Conservation (phyloP, 2,797 vertebrate species). For the Iguana delicatissima region DNA sequence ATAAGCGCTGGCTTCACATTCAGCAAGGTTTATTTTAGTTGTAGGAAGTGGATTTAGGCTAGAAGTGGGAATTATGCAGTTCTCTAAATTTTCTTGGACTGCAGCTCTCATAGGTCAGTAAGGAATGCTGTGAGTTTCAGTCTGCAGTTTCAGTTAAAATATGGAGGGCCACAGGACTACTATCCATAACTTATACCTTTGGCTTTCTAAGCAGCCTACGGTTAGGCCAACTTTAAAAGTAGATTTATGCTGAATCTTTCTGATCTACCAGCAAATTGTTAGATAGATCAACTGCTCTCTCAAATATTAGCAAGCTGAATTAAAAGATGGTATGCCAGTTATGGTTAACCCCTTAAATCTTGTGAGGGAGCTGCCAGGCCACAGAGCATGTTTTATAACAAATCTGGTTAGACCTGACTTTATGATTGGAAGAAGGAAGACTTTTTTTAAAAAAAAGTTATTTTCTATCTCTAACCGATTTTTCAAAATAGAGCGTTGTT, state of each 20-base stretch:
- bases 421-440: background rate
- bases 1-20: too few species aligned
- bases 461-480: background rate
- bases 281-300: background rate
- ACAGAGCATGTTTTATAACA: background rate
- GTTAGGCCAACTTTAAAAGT: background rate
- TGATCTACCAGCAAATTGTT: background rate
- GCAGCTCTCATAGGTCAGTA: too few species aligned
- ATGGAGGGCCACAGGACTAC: too few species aligned
- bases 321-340: background rate
- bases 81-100: too few species aligned
- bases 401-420: background rate
- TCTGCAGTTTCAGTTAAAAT: too few species aligned
- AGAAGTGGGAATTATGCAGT: too few species aligned
- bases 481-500: too few species aligned
- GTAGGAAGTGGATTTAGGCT: too few species aligned
- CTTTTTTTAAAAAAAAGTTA: too few species aligned
- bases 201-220: background rate
- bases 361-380: background rate
- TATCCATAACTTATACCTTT: background rate
- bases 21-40: too few species aligned
- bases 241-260: background rate
- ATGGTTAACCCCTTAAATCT: background rate
- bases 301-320: background rate
- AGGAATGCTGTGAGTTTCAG: too few species aligned